Percentiles rank a stretch among this genome's conserved stretches.
Evolutionary conservation across 2,888 invertebrate species (phyloP).

Genomic region (Neuroscelio doddi): DNA sequence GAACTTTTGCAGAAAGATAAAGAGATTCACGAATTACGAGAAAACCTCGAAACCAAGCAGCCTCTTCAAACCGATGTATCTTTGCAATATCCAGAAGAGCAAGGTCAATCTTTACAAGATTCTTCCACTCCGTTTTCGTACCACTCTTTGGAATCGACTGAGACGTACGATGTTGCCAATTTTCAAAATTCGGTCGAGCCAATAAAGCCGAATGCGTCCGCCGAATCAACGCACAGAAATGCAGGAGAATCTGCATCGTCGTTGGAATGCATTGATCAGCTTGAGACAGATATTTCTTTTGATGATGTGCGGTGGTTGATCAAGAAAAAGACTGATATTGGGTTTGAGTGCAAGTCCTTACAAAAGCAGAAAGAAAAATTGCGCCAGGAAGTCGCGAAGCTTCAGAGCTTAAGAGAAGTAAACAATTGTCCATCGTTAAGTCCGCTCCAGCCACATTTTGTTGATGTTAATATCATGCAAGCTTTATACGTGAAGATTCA

Average conservation of each 20-base stretch:
- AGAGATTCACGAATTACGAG: conserved; percentile 75
- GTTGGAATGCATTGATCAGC: conserved; percentile 18
- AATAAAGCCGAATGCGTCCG: background rate
- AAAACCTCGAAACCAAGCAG: conserved; percentile 50
- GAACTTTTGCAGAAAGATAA: conserved; percentile 75
- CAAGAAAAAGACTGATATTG: conserved; percentile 53
- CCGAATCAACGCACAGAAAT: background rate
- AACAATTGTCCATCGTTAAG: conserved; percentile 15
- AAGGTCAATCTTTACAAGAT: conserved; percentile 13
- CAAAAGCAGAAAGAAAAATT: conserved; percentile 57
- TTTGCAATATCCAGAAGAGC: conserved; percentile 57
- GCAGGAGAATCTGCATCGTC: conserved; percentile 17
- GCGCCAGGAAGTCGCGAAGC: conserved; percentile 57
- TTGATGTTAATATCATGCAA: conserved; percentile 39
- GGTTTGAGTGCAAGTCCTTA: conserved; percentile 51
- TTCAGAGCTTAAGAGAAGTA: conserved; percentile 50
- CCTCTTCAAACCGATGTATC: conserved; percentile 45
- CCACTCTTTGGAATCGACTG: conserved; percentile 34
- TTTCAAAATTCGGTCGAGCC: conserved; percentile 15
- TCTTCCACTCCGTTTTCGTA: conserved; percentile 40
- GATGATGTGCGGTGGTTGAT: conserved; percentile 36
- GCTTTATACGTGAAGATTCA: conserved; percentile 63
- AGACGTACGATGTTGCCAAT: conserved; percentile 21
- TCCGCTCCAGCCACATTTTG: conserved; percentile 28
- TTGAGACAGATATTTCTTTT: conserved; percentile 29